Percentiles rank a stretch among this genome's conserved stretches.
Evolutionary conservation across 2,888 invertebrate genomes (phyloP).

Genomic region (Melinaea menophilus): DNA sequence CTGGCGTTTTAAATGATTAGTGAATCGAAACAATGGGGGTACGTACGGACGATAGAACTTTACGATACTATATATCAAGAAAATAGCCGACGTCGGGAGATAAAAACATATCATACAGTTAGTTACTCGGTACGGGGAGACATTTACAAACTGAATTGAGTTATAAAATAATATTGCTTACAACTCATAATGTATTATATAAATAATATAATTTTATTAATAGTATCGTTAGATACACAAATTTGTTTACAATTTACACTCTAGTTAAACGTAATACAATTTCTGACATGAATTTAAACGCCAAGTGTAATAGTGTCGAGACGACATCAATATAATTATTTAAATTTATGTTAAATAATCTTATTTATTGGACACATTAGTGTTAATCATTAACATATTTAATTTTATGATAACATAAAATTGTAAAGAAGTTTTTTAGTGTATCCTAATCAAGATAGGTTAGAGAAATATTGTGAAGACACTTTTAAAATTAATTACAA

Average conservation of each 20-base stretch:
- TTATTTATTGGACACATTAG: too few species aligned
- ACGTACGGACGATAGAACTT: conserved; percentile 33
- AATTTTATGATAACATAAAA: too few species aligned
- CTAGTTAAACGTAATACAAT: conserved; percentile 17
- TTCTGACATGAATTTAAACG: conserved; percentile 19
- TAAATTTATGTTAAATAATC: neutral
- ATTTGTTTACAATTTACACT: conserved; percentile 6
- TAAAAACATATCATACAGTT: conserved; percentile 31
- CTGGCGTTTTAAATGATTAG: conserved; percentile 44
- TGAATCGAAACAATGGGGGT: conserved; percentile 37
- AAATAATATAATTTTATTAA: neutral
- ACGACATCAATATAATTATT: neutral
- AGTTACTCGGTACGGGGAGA: conserved; percentile 25
- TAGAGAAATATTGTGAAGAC: too few species aligned
- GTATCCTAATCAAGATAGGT: too few species aligned
- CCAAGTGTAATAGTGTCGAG: neutral
- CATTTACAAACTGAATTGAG: conserved; percentile 32
- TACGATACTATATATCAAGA: conserved; percentile 34
- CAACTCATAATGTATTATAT: conserved; percentile 9
- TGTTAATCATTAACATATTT: too few species aligned
- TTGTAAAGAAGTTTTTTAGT: too few species aligned
- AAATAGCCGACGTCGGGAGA: conserved; percentile 34
- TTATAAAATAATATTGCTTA: conserved; percentile 31
- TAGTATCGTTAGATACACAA: neutral
- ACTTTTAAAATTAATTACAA: too few species aligned